Evolutionary conservation across 2,888 invertebrate genomes (phyloP), one percentile per base, ranked within the genome.

Genomic region (Biston stratarius): DNA sequence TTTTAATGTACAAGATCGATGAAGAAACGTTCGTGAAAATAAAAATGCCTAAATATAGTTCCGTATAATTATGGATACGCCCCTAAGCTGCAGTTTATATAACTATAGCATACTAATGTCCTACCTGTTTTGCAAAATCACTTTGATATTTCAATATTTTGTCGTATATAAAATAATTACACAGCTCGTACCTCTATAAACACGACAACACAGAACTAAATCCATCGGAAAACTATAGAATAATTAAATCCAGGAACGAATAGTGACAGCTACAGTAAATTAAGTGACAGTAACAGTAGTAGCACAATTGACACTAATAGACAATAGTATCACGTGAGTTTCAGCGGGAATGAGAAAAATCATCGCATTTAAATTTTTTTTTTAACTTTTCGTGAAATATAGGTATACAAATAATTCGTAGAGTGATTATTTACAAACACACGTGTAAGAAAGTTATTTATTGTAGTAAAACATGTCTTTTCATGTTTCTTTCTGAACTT

Each of bases 1-100:
- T 67, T 65, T 49, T 57, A 64, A 64, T 64, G 36, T 55, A 47
- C 12, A 49, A 48, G 61, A 70, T 73, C 63, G 67, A 64, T 73
- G 47, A 14, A 56, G 60, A 62, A 69, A 40, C 56, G 51, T 62
- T 61, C 58, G 12, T 14, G 34, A 56, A 49, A 42, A 55, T 38
- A 14, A 38, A 58, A 48, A 58, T 10, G 15, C 9, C 9, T 47
- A 33, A 7, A 24, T 11, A 10, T 6, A n/a, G 24, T 38, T 9
- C 12, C 51, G 3, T 53, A 6, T 40, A 7, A 5, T 36, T 36
- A 9, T 38, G 38, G 38, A 38, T 38, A 38, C 38, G 38, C 38
- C 55, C 12, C n/a, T 10, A 57, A 57, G 6, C 5, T 10, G 8
- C 5, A 45, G 34, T 33, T n/a, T 36, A 55, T 11, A 48, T 24